phyloP scores from a whole-genome alignment of 2,113 vertebrate genomes.

The Chionodraco myersi region DNA sequence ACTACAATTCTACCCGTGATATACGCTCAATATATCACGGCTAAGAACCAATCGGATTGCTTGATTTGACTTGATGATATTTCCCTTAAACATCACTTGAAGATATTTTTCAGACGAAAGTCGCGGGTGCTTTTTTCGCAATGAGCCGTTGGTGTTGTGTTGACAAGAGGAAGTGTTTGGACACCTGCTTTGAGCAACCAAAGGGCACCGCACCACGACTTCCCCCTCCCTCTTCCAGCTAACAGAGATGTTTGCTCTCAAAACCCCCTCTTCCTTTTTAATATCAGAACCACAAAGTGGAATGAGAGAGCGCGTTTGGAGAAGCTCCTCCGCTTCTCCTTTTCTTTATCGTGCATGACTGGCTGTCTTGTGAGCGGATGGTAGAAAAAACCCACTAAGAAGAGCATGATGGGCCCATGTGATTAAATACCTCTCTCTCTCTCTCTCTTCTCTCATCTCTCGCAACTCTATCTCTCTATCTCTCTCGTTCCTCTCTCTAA shows the following conservation, averaged over 20 bases:
- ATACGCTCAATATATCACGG: no score
- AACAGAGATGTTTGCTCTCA: constrained; percentile 56
- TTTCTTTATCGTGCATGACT: constrained; percentile 63
- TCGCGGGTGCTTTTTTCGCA: neutral
- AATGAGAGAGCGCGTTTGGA: constrained; percentile 56
- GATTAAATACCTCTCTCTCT: no score
- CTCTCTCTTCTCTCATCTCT: no score
- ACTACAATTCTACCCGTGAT: no score
- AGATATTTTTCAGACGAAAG: neutral
- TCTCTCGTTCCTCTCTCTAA: no score
- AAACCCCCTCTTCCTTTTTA: constrained; percentile 63
- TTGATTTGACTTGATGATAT: neutral
- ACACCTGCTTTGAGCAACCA: constrained; percentile 81
- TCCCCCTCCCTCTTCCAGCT: constrained; percentile 63
- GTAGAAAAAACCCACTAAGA: constrained; percentile 59
- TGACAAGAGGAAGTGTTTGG: constrained; percentile 78
- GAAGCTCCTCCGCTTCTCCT: constrained; percentile 63
- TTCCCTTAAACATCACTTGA: neutral
- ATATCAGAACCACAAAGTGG: constrained; percentile 55
- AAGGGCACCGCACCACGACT: constrained; percentile 65
- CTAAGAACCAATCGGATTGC: no score
- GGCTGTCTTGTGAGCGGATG: constrained; percentile 67
- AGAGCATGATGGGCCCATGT: no score
- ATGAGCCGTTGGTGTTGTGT: constrained; percentile 61
- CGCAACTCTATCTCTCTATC: no score